Conservation (phyloP, 2,113 vertebrate species). For the Myiagra hebetior region DNA sequence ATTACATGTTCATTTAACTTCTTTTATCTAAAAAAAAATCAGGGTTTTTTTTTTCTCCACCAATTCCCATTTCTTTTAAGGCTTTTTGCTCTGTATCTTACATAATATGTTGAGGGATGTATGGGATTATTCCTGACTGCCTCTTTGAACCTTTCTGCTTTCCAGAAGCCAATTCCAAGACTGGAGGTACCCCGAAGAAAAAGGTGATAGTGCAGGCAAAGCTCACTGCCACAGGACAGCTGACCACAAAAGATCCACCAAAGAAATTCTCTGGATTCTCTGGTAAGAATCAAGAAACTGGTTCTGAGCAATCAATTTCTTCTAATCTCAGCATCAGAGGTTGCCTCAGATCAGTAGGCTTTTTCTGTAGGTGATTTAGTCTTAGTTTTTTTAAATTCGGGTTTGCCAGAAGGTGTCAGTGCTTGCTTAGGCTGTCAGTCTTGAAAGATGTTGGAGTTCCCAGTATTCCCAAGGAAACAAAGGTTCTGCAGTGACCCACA, state of each 20-base stretch:
- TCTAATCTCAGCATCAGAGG: not conserved
- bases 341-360: not conserved
- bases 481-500: not conserved
- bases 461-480: not conserved
- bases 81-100: not conserved
- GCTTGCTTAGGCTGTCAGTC: not conserved
- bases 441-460: not conserved
- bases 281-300: slow-evolving; percentile 69
- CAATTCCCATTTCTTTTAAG: not conserved
- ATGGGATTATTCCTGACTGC: not conserved
- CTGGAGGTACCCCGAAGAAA: slow-evolving; percentile 84
- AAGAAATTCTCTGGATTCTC: slow-evolving; percentile 96
- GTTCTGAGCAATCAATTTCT: not conserved
- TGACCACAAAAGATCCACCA: slow-evolving; percentile 73
- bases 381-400: not conserved
- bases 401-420: not conserved
- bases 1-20: not conserved
- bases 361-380: not conserved
- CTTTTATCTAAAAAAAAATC: not conserved
- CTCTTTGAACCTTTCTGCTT: not conserved
- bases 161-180: slow-evolving; percentile 85
- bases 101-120: not conserved
- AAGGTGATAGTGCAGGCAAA: slow-evolving; percentile 85
- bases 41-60: accelerated
- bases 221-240: slow-evolving; percentile 75